Evolutionary conservation across 2,113 vertebrate species (phyloP).

Genomic region (Lampris incognitus): DNA sequence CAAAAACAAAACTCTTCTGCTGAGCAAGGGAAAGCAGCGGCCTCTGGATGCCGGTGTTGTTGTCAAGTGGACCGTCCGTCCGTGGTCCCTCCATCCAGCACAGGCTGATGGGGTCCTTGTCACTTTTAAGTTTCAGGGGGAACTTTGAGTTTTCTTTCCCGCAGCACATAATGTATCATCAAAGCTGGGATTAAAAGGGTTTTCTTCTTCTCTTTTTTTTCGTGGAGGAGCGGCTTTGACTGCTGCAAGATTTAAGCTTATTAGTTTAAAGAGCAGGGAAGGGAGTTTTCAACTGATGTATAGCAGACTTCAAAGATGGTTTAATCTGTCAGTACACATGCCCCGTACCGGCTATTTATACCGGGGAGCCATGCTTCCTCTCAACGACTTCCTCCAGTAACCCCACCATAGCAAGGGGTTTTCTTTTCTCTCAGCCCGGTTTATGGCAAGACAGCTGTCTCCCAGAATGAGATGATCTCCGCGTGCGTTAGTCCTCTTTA

Average conservation of each 20-base stretch:
- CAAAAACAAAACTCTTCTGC: too few species aligned
- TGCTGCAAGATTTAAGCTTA: conserved; percentile 83
- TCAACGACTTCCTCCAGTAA: conserved; percentile 64
- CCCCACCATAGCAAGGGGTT: conserved; percentile 34
- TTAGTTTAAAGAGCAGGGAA: conserved; percentile 81
- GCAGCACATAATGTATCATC: conserved; percentile 78
- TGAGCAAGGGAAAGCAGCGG: too few species aligned
- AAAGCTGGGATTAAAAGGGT: conserved; percentile 81
- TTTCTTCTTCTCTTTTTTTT: conserved; percentile 50
- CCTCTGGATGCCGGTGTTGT: conserved; percentile 5
- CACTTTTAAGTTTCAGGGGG: conserved; percentile 67
- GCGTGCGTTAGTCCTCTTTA: conserved; percentile 34
- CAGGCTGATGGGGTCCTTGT: conserved; percentile 54
- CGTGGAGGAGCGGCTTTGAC: conserved; percentile 69
- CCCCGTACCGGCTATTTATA: conserved; percentile 73
- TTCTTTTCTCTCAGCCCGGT: conserved; percentile 53
- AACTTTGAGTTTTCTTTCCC: conserved; percentile 64
- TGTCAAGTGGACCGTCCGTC: conserved; percentile 41
- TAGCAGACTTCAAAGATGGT: conserved; percentile 83
- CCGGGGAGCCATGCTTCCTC: conserved; percentile 60
- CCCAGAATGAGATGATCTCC: conserved; percentile 37
- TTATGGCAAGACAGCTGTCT: conserved; percentile 33
- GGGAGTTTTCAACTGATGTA: conserved; percentile 79
- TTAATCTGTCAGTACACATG: conserved; percentile 82
- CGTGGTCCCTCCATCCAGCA: conserved; percentile 46